phyloP scores from a whole-genome alignment of 2,888 invertebrate species.

The Mythimna loreyi region DNA sequence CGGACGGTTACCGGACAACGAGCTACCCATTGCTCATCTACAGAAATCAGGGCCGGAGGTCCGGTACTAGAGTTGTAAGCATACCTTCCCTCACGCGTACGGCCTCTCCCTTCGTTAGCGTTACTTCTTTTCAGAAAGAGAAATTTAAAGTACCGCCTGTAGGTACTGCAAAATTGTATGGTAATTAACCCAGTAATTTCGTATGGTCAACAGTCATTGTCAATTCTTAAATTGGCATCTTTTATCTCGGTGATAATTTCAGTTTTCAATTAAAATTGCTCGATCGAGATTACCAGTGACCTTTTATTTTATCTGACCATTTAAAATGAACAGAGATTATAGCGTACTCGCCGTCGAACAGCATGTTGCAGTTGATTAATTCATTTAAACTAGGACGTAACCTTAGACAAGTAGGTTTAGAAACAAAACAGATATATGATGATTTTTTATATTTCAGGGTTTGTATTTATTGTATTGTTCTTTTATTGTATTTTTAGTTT shows the following conservation, averaged over 20 bases:
- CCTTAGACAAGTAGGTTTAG: not conserved
- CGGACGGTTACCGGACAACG: no score
- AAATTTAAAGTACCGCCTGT: not conserved
- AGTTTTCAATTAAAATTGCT: constrained; percentile 11
- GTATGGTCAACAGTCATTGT: constrained; percentile 6
- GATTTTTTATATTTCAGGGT: not conserved
- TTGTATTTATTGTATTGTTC: no score
- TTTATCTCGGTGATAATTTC: not conserved
- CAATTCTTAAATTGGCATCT: not conserved
- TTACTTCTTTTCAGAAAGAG: no score
- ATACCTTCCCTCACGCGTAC: no score
- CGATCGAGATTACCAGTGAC: constrained; percentile 10
- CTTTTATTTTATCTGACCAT: not conserved
- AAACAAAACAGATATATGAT: not conserved
- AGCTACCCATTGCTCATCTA: no score
- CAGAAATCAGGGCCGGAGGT: no score
- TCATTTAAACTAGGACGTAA: no score
- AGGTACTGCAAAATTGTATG: constrained; percentile 3
- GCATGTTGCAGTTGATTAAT: not conserved
- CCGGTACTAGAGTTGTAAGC: no score
- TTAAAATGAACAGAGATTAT: not conserved
- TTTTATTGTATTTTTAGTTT: no score
- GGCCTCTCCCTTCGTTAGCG: no score
- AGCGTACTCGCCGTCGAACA: not conserved
- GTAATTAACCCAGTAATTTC: constrained; percentile 19